Evolutionary conservation across 2,113 vertebrate genomes (phyloP).

Genomic region (Pygoscelis adeliae): DNA sequence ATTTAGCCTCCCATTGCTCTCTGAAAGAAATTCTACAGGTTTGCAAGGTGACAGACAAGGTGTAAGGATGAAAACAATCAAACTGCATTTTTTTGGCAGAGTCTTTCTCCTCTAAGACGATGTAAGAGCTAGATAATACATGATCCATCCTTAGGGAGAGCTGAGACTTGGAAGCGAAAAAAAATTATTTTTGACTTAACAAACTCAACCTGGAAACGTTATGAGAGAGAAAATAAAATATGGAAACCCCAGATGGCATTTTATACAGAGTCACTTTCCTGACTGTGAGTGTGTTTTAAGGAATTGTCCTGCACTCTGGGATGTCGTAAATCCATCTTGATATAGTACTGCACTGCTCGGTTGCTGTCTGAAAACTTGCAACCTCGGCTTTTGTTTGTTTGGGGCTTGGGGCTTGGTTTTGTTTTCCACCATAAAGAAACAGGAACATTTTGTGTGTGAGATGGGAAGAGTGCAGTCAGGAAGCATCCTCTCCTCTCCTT

Average conservation of each 20-base stretch:
- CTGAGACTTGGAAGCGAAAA: not conserved
- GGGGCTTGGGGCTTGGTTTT: not conserved
- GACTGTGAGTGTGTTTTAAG: conserved; percentile 32
- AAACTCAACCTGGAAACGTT: conserved; percentile 13
- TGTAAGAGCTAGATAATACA: not conserved
- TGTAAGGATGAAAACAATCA: not conserved
- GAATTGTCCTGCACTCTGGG: conserved; percentile 36
- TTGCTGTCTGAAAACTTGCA: not conserved
- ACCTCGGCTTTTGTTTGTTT: not conserved
- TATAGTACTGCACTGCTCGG: not conserved
- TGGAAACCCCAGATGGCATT: conserved; percentile 44
- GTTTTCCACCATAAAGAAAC: not conserved
- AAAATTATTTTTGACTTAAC: conserved; percentile 18
- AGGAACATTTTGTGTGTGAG: not conserved
- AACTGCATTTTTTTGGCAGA: not conserved
- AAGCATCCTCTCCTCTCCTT: not conserved
- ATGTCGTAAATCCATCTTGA: conserved; percentile 5
- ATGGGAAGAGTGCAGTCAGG: not conserved
- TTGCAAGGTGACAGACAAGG: not conserved
- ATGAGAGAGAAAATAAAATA: conserved; percentile 23
- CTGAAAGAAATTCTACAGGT: not conserved
- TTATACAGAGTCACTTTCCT: conserved; percentile 29
- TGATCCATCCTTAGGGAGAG: not conserved
- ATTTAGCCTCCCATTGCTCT: not conserved
- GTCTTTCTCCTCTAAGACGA: not conserved